Base-by-base conservation (phyloP, 2,888 invertebrate genomes). In the Synergus gifuensis region DNA sequence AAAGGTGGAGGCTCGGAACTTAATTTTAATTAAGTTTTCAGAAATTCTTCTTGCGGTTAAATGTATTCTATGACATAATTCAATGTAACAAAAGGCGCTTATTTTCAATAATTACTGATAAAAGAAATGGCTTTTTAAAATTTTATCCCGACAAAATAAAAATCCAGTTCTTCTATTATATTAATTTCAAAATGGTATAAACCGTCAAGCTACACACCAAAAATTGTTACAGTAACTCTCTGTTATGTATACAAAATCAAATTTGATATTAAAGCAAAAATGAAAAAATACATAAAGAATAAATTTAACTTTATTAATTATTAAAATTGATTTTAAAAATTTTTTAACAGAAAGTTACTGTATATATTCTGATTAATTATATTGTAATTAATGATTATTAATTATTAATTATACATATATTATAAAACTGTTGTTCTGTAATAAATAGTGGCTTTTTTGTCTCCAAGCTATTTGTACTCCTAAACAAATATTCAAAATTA, bases 181-280 rank as follows among this genome's bases (percentile, higher is more conserved):
- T n/a, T 54, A 54, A 54, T 40, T 66, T n/a, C 12, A 11, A 36
- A 36, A 69, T 16, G 49, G 69, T 66, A 66, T 42, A 69, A 69
- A 69, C 54, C 49, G 46, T 69, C 36, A 36, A 73, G 73, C 73
- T 73, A 54, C 54, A 73, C 18, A 73, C 73, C 73, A 73, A 73
- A 73, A 73, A 73, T 54, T 5, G 28, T 28, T 69, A 69, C 46
- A 66, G 42, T n/a, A 66, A n/a, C 66, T 46, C 18, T 73, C 69
- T 49, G 67, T 16, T 2, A 40, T 36, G 36, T 40, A 8, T 12
- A 8, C 16, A 40, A 40, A 63, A 54, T 54, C n/a, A n/a, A 54
- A n/a, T 2, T 54, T 9, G 7, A 54, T 54, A n/a, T n/a, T n/a
- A 54, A 54, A 54, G 16, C 54, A n/a, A 54, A 54, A 54, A 54